These are phyloP conservation scores for Ophion ventricosus DNA, from an alignment of 2,888 invertebrate genomes.

Conservation along the genomic window DNA sequence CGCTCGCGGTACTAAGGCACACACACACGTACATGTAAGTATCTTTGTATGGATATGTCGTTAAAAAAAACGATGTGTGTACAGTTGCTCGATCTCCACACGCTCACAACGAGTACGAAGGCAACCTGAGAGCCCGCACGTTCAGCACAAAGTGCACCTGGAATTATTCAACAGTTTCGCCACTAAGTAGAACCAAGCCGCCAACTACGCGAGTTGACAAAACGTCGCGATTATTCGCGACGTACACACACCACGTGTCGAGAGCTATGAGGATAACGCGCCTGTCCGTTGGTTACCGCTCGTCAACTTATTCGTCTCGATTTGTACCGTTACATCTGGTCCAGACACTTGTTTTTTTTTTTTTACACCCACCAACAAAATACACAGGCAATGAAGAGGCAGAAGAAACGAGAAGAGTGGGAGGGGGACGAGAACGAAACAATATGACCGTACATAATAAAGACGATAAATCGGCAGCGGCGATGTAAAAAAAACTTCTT, in stretches of 20 bases:
- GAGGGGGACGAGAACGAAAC: neutral
- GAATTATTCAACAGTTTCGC: conserved; percentile 63
- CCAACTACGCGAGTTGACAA: neutral
- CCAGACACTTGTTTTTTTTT: too few species aligned
- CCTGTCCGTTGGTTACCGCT: too few species aligned
- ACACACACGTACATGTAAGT: neutral
- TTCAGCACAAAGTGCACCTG: conserved; percentile 29
- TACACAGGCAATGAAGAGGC: too few species aligned
- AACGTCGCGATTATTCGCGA: too few species aligned
- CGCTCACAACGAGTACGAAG: conserved; percentile 17
- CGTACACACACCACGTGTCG: too few species aligned
- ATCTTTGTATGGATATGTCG: neutral
- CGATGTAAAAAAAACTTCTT: neutral
- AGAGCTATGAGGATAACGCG: too few species aligned
- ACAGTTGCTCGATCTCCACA: neutral
- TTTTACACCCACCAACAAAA: too few species aligned
- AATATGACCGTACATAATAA: neutral
- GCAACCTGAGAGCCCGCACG: conserved; percentile 30
- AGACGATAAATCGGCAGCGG: too few species aligned
- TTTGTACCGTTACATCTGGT: too few species aligned
- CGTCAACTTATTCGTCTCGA: too few species aligned
- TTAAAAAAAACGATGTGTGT: neutral
- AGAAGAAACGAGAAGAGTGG: too few species aligned
- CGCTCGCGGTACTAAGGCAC: neutral
- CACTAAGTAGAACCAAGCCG: neutral